Evolutionary conservation across 2,113 vertebrate species (phyloP), one percentile per base, ranked within the genome.

Genomic region (Eptesicus fuscus): DNA sequence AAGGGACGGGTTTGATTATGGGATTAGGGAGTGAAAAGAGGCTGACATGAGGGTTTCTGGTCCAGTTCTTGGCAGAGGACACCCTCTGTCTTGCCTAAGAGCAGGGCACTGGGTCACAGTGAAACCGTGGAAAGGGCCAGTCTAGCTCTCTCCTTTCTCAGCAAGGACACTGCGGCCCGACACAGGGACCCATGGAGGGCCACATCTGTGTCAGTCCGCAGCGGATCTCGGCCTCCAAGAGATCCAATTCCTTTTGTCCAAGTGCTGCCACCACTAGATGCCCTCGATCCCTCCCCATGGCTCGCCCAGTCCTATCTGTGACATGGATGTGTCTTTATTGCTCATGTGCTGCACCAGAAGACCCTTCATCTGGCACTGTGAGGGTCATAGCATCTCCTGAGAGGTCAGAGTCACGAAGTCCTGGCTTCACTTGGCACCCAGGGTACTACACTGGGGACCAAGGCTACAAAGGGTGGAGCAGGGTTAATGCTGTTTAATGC

Each of bases 21-120:
- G 71, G 28, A 42, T 44, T 32, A 85, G 20, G 76, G 90, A 65
- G 18, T 59, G 25, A 83, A 18, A 28, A 83, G 77, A 91, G 44
- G 28, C 7, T 44, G 47, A 71, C 23, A 12, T 6, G 3, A 83
- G 25, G 25, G 11, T 63, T 51, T 89, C 71, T 56, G 47, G 51
- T 69, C 35, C n/a, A 47, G 25, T 42, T 25, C 2, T 4, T 37
- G 44, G n/a, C 18, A 76, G 65, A 88, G 51, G 79, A 17, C 20
- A 61, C 12, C 1, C 0, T 65, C 59, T 32, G 2, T 73, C 25
- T 51, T 40, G 37, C n/a, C 32, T 44, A 42, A n/a, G 25, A 61
- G 32, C 63, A n/a, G 2, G 35, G 59, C 17, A 3, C 4, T 7
- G 8, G 61, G 28, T 44, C 74, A 71, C 71, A 78, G 23, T 59